A percentile compares a stretch with the other conserved stretches of the same genome.
Evolutionary conservation across 2,888 invertebrate genomes (phyloP).

Genomic region (Leucozona laternaria): DNA sequence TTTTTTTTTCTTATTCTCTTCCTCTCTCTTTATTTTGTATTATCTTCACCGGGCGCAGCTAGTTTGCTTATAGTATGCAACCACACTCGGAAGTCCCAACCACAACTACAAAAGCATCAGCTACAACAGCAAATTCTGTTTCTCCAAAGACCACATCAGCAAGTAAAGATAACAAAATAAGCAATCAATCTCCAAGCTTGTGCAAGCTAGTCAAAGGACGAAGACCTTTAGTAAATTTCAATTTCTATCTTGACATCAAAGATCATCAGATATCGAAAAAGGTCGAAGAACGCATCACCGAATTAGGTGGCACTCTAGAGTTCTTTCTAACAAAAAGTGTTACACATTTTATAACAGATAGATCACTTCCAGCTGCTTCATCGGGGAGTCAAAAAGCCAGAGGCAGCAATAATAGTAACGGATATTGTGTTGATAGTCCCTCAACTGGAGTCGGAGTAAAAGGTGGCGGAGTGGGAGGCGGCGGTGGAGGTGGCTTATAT

Average conservation of each 20-base stretch:
- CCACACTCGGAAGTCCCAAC: constrained; percentile 83
- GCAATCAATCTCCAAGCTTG: constrained; percentile 73
- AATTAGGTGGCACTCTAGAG: constrained; percentile 86
- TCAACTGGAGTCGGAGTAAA: constrained; percentile 44
- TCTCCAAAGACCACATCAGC: constrained; percentile 67
- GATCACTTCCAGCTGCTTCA: constrained; percentile 73
- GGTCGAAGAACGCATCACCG: constrained; percentile 88
- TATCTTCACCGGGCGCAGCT: constrained; percentile 77
- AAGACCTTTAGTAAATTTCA: constrained; percentile 87
- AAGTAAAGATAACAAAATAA: constrained; percentile 76
- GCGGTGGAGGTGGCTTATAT: constrained; percentile 67
- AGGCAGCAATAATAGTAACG: constrained; percentile 69
- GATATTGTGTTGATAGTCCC: constrained; percentile 49
- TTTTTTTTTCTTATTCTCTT: constrained; percentile 64
- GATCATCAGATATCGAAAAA: constrained; percentile 87
- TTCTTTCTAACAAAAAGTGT: constrained; percentile 82
- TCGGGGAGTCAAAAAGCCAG: constrained; percentile 46
- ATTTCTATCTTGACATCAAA: constrained; percentile 91
- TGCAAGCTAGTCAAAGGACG: constrained; percentile 83
- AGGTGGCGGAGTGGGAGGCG: constrained; percentile 55
- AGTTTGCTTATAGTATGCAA: constrained; percentile 83
- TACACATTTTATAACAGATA: constrained; percentile 83
- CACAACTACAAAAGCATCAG: constrained; percentile 81
- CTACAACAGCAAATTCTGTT: constrained; percentile 73
- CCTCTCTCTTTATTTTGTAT: constrained; percentile 24